Evolutionary conservation across 2,113 vertebrate genomes (phyloP).

Genomic region (Notarius lentiginosus): DNA sequence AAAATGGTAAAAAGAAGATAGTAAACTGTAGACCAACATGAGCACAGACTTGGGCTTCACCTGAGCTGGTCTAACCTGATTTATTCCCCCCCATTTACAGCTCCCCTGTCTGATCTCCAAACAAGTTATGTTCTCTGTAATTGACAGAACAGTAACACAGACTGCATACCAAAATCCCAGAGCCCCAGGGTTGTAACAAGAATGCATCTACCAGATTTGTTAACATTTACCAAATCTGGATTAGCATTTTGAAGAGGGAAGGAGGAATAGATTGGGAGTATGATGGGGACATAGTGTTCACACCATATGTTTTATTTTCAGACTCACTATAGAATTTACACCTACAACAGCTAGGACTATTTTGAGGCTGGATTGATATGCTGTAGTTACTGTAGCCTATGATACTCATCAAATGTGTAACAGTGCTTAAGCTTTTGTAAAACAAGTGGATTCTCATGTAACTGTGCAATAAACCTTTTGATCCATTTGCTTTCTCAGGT

Average conservation of each 20-base stretch:
- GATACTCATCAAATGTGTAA: not conserved
- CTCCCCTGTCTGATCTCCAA: not conserved
- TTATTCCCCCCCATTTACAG: not conserved
- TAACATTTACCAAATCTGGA: too few relatives aligned
- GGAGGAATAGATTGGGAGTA: not conserved
- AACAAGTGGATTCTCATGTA: not conserved
- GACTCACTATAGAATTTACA: not conserved
- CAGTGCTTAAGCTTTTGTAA: not conserved
- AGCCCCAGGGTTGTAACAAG: not conserved
- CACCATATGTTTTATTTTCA: not conserved
- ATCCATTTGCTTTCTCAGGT: slow-evolving; percentile 68
- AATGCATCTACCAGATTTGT: not conserved
- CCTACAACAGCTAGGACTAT: not conserved
- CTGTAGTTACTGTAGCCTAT: not conserved
- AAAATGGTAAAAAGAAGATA: not conserved
- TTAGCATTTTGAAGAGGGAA: not conserved
- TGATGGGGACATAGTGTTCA: not conserved
- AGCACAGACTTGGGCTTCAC: not conserved
- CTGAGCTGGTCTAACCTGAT: not conserved
- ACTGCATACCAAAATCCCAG: not conserved
- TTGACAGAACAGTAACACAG: not conserved
- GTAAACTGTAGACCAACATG: not conserved
- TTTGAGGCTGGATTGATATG: not conserved
- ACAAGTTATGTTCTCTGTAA: not conserved
- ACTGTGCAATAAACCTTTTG: not conserved